Base-by-base conservation (phyloP, 2,888 invertebrate species). In the Dynastes grantii region DNA sequence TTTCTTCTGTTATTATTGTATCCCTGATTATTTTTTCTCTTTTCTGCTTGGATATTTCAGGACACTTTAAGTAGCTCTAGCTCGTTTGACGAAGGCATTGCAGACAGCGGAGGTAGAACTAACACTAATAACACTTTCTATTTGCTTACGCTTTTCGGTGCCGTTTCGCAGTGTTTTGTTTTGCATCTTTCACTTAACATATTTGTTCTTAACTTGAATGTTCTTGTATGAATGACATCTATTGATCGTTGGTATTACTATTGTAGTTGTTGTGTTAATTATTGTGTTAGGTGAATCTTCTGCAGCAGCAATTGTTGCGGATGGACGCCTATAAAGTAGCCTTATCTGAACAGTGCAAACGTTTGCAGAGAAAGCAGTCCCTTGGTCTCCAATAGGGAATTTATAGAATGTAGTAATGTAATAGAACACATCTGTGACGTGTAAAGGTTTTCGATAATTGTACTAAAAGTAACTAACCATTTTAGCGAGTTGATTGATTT, bases 321-420 rank as follows among this genome's bases (percentile, higher is more conserved):
- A 80, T 81, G 81, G 86, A 86, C 78, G 86, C 86, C 79, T 83
- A 85, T 80, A 85, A 84, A 79, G 78, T 81, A 75, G 86, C 86
- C 79, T 80, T 86, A 77, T 83, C 83, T 81, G 83, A 85, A 77
- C 86, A 86, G 78, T 84, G 85, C 82, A 84, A 85, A 81, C 82
- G 86, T 76, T 81, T 85, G 77, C 82, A 84, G 76, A 82, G 82
- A 76, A 82, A 82, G 55, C 82, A 82, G 67, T 82, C 82, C 79
- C 77, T 81, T 76, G 83, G 83, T 80, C 79, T 80, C 29, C 79
- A 78, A 76, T 79, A 81, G 79, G 76, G 77, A 78, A 61, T 80
- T 55, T 71, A 78, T 80, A 82, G 83, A 27, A 83, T 76, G 84
- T 84, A 84, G 27, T 78, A 64, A 71, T 51, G 45, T 45, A 45